Evolutionary conservation across 1,140 invertebrate genomes (phyloP), one percentile per base, ranked within the genome.

Genomic region (Leptoteleia sp.): DNA sequence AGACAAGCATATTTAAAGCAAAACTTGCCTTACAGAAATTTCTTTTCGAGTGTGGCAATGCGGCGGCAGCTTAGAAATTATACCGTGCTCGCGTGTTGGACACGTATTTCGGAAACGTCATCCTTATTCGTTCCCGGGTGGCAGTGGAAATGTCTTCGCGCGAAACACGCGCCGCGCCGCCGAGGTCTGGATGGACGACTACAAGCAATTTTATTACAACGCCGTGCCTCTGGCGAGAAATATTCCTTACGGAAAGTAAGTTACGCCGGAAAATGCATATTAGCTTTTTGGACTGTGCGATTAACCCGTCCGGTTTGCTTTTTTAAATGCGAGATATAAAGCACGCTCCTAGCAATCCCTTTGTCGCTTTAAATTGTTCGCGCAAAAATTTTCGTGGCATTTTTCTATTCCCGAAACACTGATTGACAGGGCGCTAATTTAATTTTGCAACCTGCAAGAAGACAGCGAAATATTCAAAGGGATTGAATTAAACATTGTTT

Each of bases 141-240:
- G 96, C 4, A 96, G 95, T 33, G 96, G 96, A 11, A 96, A 95
- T 76, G 95, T 97, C 15, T 97, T 97, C 84, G 95, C 95, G 1
- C 90, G 94, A 76, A 97, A 98, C 87, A 97, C 96, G 6, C 90
- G 95, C 68, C 89, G 96, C 43, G 95, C 95, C 0, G 95, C 95
- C n/a, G 97, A 98, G 90, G 97, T 98, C 33, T 98, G 96, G 96
- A 97, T 98, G 95, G 96, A 97, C 84, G 95, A 96, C 57, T 98
- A 96, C 88, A 98, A 98, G 87, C 93, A 96, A 75, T 95, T 95
- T 85, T 97, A 97, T 85, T 98, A 97, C 84, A 92, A 94, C 37
- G 93, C 95, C 19, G 95, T 97, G 72, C 96, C 96, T 22, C 84
- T 96, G 31, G 95, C 96, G 7, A 94, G 95, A 84, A 95, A 95